phyloP scores from a whole-genome alignment of 2,113 vertebrate genomes.

The Dendrocopos noguchii region DNA sequence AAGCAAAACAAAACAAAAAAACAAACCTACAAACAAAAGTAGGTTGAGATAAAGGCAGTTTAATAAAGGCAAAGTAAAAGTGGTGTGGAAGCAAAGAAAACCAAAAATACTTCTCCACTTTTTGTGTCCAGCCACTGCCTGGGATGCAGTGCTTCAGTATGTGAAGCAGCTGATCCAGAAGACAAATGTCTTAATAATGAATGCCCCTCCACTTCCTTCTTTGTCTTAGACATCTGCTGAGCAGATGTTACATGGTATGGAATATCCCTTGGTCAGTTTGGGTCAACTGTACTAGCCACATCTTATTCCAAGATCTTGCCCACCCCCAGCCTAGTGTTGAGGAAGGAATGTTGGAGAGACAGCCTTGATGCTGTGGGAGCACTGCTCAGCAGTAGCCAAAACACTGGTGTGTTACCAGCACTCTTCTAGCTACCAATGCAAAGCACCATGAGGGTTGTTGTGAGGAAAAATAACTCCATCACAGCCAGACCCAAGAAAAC shows the following conservation, averaged over 20 bases:
- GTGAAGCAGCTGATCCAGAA: fast-evolving
- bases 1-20: not conserved
- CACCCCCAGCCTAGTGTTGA: no score
- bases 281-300: no score
- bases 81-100: not conserved
- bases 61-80: not conserved
- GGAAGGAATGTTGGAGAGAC: not conserved
- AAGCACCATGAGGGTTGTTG: fast-evolving
- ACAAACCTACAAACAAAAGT: not conserved
- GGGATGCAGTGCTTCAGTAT: not conserved
- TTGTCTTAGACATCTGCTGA: not conserved
- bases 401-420: not conserved
- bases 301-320: no score
- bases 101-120: not conserved
- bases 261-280: not conserved
- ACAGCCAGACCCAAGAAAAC: no score
- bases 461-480: fast-evolving
- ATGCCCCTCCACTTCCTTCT: fast-evolving
- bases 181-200: fast-evolving
- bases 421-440: fast-evolving
- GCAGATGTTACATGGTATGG: fast-evolving
- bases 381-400: not conserved
- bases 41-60: not conserved
- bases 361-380: not conserved
- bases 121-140: no score